Evolutionary conservation across 2,113 vertebrate genomes (phyloP).

Genomic region (Blennius ocellaris): DNA sequence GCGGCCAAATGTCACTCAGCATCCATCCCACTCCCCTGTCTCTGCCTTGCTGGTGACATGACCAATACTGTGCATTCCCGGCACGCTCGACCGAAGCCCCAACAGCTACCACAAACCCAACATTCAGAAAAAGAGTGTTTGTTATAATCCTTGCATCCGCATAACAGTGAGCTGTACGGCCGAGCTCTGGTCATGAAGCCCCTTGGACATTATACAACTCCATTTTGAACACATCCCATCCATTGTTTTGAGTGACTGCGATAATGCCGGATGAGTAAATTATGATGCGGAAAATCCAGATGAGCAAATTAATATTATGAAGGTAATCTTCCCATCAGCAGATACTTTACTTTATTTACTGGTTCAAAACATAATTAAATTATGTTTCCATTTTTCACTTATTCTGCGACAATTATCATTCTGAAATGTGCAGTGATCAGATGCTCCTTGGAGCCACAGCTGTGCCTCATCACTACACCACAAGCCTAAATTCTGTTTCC

Average conservation of each 20-base stretch:
- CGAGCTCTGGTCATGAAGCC: slow-evolving; percentile 3
- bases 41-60: slow-evolving; percentile 42
- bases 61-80: slow-evolving; percentile 50
- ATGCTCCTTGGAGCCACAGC: background rate
- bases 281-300: slow-evolving; percentile 1
- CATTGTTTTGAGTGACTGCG: slow-evolving; percentile 5
- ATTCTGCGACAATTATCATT: background rate
- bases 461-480: background rate
- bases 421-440: slow-evolving; percentile 1
- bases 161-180: slow-evolving; percentile 10
- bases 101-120: slow-evolving; percentile 47
- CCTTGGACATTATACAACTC: background rate
- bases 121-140: slow-evolving; percentile 10
- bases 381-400: slow-evolving; percentile 6
- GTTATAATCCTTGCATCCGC: slow-evolving; percentile 42
- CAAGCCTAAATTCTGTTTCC: slow-evolving; percentile 1
- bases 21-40: slow-evolving; percentile 26
- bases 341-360: background rate
- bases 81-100: slow-evolving; percentile 49
- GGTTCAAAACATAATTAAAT: slow-evolving; percentile 3
- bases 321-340: background rate
- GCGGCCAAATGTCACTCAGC: slow-evolving; percentile 66
- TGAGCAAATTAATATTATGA: slow-evolving; percentile 12
- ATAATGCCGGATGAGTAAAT: slow-evolving; percentile 5
- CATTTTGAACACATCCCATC: slow-evolving; percentile 3